Evolutionary conservation across 2,797 vertebrate species (phyloP).

Genomic region (Urophycis tenuis): DNA sequence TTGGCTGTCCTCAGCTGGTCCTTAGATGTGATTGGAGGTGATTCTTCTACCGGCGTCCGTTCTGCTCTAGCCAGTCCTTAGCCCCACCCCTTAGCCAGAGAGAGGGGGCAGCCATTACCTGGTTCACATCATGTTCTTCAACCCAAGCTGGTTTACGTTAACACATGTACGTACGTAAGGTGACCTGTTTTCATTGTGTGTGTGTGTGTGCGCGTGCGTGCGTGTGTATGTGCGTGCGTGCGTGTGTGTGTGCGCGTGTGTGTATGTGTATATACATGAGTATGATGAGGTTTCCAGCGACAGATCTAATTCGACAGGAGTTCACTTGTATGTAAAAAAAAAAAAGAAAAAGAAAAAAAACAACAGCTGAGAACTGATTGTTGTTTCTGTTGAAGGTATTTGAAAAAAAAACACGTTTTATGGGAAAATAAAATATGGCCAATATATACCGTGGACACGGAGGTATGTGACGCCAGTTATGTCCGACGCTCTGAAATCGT

Average conservation of each 20-base stretch:
- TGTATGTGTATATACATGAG: neutral
- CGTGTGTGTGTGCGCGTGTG: too few relatives aligned
- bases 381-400: slow-evolving; percentile 58
- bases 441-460: slow-evolving; percentile 68
- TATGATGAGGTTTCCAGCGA: neutral
- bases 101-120: neutral
- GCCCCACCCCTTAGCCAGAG: neutral
- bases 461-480: slow-evolving; percentile 71
- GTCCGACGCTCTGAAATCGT: slow-evolving; percentile 55
- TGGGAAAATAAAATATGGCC: slow-evolving; percentile 64
- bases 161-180: too few relatives aligned
- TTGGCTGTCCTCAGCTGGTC: neutral
- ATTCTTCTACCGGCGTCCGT: neutral
- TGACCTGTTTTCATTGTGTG: too few relatives aligned
- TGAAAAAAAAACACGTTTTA: slow-evolving; percentile 54
- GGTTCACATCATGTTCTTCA: neutral
- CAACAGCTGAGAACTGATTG: slow-evolving; percentile 48
- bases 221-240: too few relatives aligned
- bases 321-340: slow-evolving; percentile 78
- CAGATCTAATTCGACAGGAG: slow-evolving; percentile 75
- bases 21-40: neutral
- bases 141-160: too few relatives aligned
- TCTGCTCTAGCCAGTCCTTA: neutral
- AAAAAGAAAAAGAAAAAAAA: too few relatives aligned
- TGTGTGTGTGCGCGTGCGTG: too few relatives aligned